phyloP scores from a whole-genome alignment of 2,113 vertebrate species.

The Rhinolophus ferrumequinum region DNA sequence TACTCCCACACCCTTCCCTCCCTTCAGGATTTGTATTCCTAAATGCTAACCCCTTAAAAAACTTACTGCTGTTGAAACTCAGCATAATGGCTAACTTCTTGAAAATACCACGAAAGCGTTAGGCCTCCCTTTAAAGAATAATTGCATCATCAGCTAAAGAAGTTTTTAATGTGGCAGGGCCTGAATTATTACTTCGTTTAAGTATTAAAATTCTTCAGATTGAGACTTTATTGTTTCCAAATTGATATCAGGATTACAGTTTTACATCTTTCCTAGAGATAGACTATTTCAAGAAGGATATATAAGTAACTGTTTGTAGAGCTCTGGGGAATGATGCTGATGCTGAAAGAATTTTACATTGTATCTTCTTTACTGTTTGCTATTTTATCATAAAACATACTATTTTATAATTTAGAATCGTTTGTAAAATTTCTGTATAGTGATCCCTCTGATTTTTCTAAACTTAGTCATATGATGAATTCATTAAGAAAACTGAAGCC shows the following conservation, averaged over 20 bases:
- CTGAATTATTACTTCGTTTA: slow-evolving; percentile 6
- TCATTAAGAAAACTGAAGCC: slow-evolving; percentile 97
- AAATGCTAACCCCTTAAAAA: neutral
- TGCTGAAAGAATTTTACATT: neutral
- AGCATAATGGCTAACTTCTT: neutral
- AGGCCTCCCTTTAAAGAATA: neutral
- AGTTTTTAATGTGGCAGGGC: neutral
- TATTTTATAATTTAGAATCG: slow-evolving; percentile 36
- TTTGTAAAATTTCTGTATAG: slow-evolving; percentile 40
- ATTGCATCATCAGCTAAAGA: neutral
- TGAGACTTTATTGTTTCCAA: neutral
- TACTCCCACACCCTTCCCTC: neutral
- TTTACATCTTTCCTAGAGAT: neutral
- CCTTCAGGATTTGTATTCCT: neutral
- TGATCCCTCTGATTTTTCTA: slow-evolving; percentile 66
- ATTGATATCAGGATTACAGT: neutral
- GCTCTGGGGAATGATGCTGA: neutral
- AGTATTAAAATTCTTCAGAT: neutral
- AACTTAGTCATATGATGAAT: slow-evolving; percentile 93
- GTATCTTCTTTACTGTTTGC: slow-evolving; percentile 31
- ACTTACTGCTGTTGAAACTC: slow-evolving; percentile 23
- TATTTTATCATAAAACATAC: slow-evolving; percentile 32
- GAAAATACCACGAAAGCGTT: neutral
- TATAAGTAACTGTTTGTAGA: neutral
- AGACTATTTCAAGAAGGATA: neutral